Conservation (phyloP, 2,113 vertebrate species). For the Zosterops lateralis region DNA sequence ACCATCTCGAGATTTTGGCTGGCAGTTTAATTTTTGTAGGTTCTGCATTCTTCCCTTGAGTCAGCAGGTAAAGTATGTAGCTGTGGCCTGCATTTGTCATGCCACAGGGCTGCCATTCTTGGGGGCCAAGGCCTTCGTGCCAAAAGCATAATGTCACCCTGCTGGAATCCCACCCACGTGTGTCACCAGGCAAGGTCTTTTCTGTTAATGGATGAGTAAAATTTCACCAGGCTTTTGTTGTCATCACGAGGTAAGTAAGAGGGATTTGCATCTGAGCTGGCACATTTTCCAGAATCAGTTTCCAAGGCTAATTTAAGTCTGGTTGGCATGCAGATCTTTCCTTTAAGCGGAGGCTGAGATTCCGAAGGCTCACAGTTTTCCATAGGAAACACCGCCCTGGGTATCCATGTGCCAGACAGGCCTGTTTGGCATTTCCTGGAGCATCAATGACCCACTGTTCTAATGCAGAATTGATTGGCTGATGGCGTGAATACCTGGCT, state of each 20-base stretch:
- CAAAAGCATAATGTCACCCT: slow-evolving; percentile 42
- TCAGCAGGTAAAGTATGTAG: slow-evolving; percentile 41
- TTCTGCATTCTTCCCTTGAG: slow-evolving; percentile 46
- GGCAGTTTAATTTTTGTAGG: neutral
- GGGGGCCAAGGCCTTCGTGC: neutral
- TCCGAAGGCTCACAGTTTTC: slow-evolving; percentile 49
- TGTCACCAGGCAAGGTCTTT: neutral
- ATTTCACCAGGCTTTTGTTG: slow-evolving; percentile 36
- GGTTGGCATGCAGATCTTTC: slow-evolving; percentile 29
- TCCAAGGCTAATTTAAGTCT: slow-evolving; percentile 32
- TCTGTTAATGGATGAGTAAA: slow-evolving; percentile 51
- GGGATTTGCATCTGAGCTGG: slow-evolving; percentile 51
- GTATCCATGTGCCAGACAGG: neutral
- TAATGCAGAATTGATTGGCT: neutral
- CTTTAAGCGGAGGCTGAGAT: slow-evolving; percentile 23
- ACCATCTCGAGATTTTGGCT: neutral
- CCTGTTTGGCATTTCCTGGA: neutral
- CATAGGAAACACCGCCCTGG: slow-evolving; percentile 24
- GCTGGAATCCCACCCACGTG: slow-evolving; percentile 43
- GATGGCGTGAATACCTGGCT: neutral
- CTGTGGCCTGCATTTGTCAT: neutral
- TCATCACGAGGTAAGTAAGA: slow-evolving; percentile 32
- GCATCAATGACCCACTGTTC: slow-evolving; percentile 19
- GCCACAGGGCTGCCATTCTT: slow-evolving; percentile 16
- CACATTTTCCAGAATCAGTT: slow-evolving; percentile 38